These are phyloP conservation scores for Himalopsyche anomala DNA, from an alignment of 2,888 invertebrate species.

Conservation along the genomic window DNA sequence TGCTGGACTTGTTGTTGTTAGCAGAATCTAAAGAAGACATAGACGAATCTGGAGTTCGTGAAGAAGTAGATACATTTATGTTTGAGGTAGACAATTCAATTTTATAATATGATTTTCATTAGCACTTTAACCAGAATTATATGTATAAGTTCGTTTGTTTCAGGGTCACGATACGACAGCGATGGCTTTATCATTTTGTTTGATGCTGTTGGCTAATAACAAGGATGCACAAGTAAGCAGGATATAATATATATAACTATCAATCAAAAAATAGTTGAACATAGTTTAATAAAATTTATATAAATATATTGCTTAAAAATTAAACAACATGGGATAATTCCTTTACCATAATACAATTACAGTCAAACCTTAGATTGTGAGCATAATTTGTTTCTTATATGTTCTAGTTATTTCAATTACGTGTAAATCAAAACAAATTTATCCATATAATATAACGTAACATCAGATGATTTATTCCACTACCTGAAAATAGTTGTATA, in stretches of 20 bases:
- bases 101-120: neutral
- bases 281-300: too few relatives aligned
- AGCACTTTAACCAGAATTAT: neutral
- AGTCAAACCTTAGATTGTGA: too few relatives aligned
- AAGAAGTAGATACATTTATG: slow-evolving; percentile 85
- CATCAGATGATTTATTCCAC: too few relatives aligned
- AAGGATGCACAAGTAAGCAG: slow-evolving; percentile 69
- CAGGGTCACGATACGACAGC: slow-evolving; percentile 78
- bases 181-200: slow-evolving; percentile 71
- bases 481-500: too few relatives aligned
- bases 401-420: too few relatives aligned
- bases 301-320: too few relatives aligned
- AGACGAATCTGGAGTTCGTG: slow-evolving; percentile 78
- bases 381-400: too few relatives aligned
- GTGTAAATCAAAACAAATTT: too few relatives aligned
- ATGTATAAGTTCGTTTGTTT: slow-evolving; percentile 56
- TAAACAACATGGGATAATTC: too few relatives aligned
- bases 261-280: too few relatives aligned
- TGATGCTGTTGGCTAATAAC: slow-evolving; percentile 74
- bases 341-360: too few relatives aligned
- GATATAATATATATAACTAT: neutral
- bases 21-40: slow-evolving; percentile 77
- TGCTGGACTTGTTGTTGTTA: slow-evolving; percentile 80
- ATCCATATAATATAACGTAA: too few relatives aligned
- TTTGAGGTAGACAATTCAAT: slow-evolving; percentile 76